These are phyloP conservation scores for Lathamus discolor DNA, from an alignment of 2,113 vertebrate genomes.

Conservation along the genomic window DNA sequence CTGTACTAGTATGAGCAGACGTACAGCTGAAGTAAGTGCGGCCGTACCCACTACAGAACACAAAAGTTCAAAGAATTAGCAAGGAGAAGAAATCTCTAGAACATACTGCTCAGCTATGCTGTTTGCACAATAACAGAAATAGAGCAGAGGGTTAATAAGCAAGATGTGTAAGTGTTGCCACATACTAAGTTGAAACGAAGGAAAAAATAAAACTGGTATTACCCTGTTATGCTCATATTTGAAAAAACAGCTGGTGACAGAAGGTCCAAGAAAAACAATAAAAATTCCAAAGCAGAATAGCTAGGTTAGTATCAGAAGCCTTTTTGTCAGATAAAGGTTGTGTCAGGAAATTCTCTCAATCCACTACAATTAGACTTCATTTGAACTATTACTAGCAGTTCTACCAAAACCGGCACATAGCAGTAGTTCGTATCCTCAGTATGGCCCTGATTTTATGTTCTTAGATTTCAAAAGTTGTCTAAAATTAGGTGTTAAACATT, in stretches of 20 bases:
- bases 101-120: neutral
- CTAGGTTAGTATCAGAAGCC: neutral
- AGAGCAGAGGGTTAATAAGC: neutral
- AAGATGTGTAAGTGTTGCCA: neutral
- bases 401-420: neutral
- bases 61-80: neutral
- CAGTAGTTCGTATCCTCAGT: neutral
- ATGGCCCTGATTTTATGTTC: neutral
- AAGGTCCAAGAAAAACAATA: neutral
- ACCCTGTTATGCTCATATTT: neutral
- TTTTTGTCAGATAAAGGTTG: neutral
- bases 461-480: neutral
- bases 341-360: neutral
- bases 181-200: neutral
- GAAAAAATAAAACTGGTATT: neutral
- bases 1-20: constrained; percentile 94
- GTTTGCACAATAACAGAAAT: neutral
- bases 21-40: constrained; percentile 97
- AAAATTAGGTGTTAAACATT: neutral
- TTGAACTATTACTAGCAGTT: neutral
- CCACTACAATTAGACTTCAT: neutral
- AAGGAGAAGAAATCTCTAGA: neutral
- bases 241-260: neutral
- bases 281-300: neutral
- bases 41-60: constrained; percentile 86